Evolutionary conservation across 1,140 invertebrate genomes (phyloP).

Genomic region (Ephestia elutella): DNA sequence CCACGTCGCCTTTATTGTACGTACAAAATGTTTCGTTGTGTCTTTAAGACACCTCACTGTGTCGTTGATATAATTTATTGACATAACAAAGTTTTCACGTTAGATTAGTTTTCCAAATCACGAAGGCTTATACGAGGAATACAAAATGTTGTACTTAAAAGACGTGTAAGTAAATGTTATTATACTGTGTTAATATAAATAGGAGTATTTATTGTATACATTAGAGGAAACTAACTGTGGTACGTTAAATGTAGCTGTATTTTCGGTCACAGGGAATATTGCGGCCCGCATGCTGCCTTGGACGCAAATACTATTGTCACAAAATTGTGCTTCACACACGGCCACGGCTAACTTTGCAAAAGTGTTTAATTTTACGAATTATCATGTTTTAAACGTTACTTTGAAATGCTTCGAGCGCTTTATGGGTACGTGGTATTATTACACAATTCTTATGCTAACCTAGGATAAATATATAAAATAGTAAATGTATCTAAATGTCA

Average conservation of each 20-base stretch:
- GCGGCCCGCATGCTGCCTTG: background rate
- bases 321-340: background rate
- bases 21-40: conserved; percentile 12
- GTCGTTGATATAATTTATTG: background rate
- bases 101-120: background rate
- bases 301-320: background rate
- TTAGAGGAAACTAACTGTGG: background rate
- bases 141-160: background rate
- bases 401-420: no score
- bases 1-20: conserved; percentile 7
- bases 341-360: background rate
- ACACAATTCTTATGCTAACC: no score
- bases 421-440: no score
- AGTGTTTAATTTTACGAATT: no score
- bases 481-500: no score
- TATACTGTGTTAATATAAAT: background rate
- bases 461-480: no score
- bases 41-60: background rate
- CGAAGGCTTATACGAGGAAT: background rate
- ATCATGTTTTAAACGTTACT: no score
- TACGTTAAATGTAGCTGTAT: background rate
- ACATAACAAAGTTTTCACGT: background rate
- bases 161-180: background rate
- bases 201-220: background rate
- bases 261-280: background rate